Conservation (phyloP, 1,140 invertebrate species). For the Heliconius nattereri region DNA sequence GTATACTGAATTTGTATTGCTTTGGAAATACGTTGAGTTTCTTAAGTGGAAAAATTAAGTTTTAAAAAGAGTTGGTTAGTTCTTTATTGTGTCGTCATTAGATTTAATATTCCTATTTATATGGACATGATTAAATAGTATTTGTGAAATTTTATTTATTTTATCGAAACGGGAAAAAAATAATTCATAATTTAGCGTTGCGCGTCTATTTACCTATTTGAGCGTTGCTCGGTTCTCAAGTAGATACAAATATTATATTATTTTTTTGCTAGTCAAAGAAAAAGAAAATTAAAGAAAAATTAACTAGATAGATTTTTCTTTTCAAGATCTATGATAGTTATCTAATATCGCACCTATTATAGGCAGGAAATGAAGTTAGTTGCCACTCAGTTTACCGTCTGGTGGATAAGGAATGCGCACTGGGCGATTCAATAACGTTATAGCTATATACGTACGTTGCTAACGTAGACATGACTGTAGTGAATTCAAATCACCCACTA, state of each 20-base stretch:
- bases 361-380: not conserved
- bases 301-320: no score
- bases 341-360: not conserved
- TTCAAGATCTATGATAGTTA: not conserved
- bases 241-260: no score
- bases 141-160: no score
- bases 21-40: not conserved
- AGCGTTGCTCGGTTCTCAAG: no score
- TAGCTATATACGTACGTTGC: not conserved
- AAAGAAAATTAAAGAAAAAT: no score
- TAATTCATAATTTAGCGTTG: no score
- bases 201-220: no score
- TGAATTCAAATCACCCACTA: not conserved
- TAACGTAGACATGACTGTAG: not conserved
- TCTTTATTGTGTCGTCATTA: not conserved
- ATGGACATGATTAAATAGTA: no score
- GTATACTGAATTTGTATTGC: conserved; percentile 25
- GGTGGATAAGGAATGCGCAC: conserved; percentile 4
- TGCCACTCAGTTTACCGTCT: conserved; percentile 7
- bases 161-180: no score
- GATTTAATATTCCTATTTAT: no score
- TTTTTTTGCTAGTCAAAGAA: no score
- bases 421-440: not conserved
- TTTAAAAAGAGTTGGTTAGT: not conserved
- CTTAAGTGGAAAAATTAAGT: not conserved